Percentiles rank a stretch among this genome's conserved stretches.
These are phyloP conservation scores for Solenopsis invicta DNA, from an alignment of 1,140 invertebrate species.

Conservation along the genomic window DNA sequence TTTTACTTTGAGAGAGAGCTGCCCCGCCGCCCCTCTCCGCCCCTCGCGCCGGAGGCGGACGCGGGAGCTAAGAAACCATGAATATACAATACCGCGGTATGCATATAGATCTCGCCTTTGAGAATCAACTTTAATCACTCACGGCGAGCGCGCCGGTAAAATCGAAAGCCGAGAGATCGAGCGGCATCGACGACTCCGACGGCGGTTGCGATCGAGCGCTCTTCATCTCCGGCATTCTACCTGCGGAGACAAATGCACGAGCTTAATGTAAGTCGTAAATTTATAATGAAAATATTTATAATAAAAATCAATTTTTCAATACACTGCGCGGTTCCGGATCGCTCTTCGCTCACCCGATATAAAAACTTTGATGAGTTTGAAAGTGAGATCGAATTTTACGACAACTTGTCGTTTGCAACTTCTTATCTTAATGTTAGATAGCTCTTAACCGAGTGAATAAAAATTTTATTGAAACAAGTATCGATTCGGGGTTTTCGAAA, in stretches of 20 bases:
- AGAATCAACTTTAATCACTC: slow-evolving; percentile 83
- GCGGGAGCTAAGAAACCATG: slow-evolving; percentile 85
- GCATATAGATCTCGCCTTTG: slow-evolving; percentile 83
- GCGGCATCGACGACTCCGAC: not conserved
- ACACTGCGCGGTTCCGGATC: not conserved
- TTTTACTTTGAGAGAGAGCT: slow-evolving; percentile 83
- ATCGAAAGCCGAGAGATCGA: slow-evolving; percentile 27
- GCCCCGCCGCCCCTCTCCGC: slow-evolving; percentile 20
- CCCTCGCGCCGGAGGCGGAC: slow-evolving; percentile 74
- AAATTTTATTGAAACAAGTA: not conserved
- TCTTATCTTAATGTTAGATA: not conserved
- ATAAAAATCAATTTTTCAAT: slow-evolving; percentile 5
- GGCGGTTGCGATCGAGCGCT: not conserved
- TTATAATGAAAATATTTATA: slow-evolving; percentile 24
- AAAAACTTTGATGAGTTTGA: not conserved
- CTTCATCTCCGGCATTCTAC: not conserved
- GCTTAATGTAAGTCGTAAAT: slow-evolving; percentile 7
- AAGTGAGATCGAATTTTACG: not conserved
- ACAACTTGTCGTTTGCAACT: not conserved
- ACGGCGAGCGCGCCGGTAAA: slow-evolving; percentile 35
- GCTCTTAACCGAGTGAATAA: not conserved
- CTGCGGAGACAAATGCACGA: not conserved
- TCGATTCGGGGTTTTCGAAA: not conserved
- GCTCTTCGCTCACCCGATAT: not conserved
- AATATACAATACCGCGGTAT: slow-evolving; percentile 86